Base-by-base conservation (phyloP, 2,888 invertebrate species). In the Chalcosyrphus nemorum region DNA sequence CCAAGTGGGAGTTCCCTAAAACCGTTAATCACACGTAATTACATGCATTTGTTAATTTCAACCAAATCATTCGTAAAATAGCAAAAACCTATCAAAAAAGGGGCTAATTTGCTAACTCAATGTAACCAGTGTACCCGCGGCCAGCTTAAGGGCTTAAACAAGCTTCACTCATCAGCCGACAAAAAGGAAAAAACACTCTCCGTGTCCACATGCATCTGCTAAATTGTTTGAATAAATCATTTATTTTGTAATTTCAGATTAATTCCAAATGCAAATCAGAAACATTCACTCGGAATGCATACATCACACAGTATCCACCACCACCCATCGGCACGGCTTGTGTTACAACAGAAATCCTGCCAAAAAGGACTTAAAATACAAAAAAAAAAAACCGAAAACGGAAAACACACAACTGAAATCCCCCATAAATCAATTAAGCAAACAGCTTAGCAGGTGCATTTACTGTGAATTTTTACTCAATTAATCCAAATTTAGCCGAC, bases 151-250 rank as follows among this genome's bases (percentile, higher is more conserved):
- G 47, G 59, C 74, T 74, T 54, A 80, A 52, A 89, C 32, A 2
- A 9, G 4, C 27, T 7, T 3, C 17, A 4, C 2, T 19, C 43
- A 6, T n/a, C n/a, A n/a, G n/a, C n/a, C n/a, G n/a, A n/a, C n/a
- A n/a, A n/a, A n/a, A n/a, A n/a, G n/a, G n/a, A n/a, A n/a, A n/a
- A n/a, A n/a, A n/a, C n/a, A n/a, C n/a, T n/a, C 15, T 27, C 56
- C n/a, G 2, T 15, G n/a, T 15, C 68, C 43, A 5, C 32, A 7
- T 19, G 24, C 52, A 41, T 59, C 89, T 90, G 89, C 87, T 89
- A 88, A 90, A 90, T 90, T 90, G 90, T 89, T 90, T 90, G 89
- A 88, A 90, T 90, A 90, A 90, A 90, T 90, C 89, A 90, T 90
- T 90, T 90, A 89, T 90, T 89, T 89, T 88, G 88, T 89, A 89